These are phyloP conservation scores for Falco peregrinus DNA, from an alignment of 2,797 vertebrate genomes.

Conservation along the genomic window DNA sequence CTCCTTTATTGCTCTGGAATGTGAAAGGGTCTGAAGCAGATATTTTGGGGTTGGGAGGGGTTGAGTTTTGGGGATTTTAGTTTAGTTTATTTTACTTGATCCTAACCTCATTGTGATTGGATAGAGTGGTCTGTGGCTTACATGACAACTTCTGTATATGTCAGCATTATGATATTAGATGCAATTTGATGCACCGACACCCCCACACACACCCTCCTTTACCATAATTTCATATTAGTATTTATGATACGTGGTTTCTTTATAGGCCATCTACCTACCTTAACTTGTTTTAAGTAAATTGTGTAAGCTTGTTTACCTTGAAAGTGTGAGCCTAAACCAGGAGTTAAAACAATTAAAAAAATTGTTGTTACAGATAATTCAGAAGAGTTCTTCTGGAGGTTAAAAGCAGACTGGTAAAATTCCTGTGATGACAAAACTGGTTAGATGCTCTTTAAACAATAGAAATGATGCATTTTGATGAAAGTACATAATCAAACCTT, in stretches of 20 bases:
- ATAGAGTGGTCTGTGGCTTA: neutral
- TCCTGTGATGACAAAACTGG: neutral
- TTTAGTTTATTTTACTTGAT: neutral
- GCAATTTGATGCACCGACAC: neutral
- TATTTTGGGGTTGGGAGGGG: neutral
- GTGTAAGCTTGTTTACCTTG: neutral
- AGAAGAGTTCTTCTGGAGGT: neutral
- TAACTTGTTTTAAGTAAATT: neutral
- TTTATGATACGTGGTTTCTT: neutral
- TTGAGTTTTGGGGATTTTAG: neutral
- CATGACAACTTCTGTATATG: neutral
- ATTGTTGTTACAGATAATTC: neutral
- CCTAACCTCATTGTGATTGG: neutral
- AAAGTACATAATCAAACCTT: neutral
- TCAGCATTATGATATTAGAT: neutral
- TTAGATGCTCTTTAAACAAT: neutral
- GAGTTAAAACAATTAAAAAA: neutral
- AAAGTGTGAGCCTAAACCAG: neutral
- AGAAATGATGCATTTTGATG: neutral
- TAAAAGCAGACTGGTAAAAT: neutral
- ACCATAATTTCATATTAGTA: neutral
- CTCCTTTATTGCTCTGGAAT: neutral
- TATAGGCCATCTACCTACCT: neutral
- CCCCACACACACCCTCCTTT: accelerated
- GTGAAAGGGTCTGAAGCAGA: neutral